Evolutionary conservation across 2,797 vertebrate species (phyloP), one percentile per base, ranked within the genome.

Genomic region (Cynopterus sphinx): DNA sequence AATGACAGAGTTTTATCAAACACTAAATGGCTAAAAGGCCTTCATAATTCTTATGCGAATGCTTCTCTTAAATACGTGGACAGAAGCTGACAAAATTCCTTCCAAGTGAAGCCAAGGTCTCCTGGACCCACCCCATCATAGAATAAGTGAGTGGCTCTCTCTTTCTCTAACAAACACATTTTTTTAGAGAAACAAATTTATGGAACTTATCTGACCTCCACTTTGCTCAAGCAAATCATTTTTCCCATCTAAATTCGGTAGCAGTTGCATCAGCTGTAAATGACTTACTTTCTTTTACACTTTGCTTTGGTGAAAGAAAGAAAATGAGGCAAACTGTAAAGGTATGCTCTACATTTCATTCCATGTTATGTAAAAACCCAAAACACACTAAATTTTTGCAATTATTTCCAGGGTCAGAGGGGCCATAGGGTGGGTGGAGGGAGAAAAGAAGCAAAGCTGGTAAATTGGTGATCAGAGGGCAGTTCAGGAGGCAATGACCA

Each of bases 221-320:
- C 97, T 98, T 98, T 95, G 97, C 96, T 98, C 96, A 93, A 97
- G 96, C 96, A 97, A 97, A 97, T 93, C 94, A 95, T 96, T 98
- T 98, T 97, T 98, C 97, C 96, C 96, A 94, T 98, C 97, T 98
- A 85, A 96, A 98, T 98, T 97, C 97, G 94, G 95, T 71, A 97
- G 97, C 97, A 96, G 96, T 65, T 61, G 96, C 73, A 65, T 78
- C 92, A 82, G 96, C 97, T 97, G 96, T 96, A 97, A 98, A 97
- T 97, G 95, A 98, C 89, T 97, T 98, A 82, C 87, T 95, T 96
- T 97, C 95, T 89, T 97, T 96, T 97, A 93, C 94, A 96, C 94
- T 97, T 96, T 87, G 96, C 91, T 95, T 98, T 90, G 96, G 89
- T 61, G 97, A 97, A 91, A 95, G 97, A 86, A 98, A 98, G 93